Base-by-base conservation (phyloP, 2,888 invertebrate genomes). In the Mythimna pallens region DNA sequence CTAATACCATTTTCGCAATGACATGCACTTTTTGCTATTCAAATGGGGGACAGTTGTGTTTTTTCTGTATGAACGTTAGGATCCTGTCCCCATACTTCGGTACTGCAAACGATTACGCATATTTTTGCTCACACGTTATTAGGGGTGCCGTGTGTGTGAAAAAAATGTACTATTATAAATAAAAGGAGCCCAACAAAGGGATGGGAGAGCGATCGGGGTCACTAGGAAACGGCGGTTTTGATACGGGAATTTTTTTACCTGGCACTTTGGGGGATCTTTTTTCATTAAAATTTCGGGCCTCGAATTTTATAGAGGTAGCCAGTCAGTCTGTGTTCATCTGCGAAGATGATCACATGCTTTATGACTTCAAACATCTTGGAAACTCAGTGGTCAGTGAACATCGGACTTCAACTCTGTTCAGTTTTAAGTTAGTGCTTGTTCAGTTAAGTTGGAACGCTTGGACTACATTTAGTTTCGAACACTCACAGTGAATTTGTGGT, bases 151-250 rank as follows among this genome's bases (percentile, higher is more conserved):
- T 95, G 94, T 95, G 94, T 95, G 94, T 95, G 95, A 95, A 95
- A 96, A 96, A 96, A 96, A 94, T 93, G 89, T 94, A 94, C 94
- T 94, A 95, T 96, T 96, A 95, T 96, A 95, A 96, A 96, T 95
- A 95, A 95, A 92, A 94, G 94, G 89, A 93, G 88, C 89, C 86
- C 87, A 92, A 96, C 96, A 96, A 96, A 94, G 93, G 95, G 95
- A 96, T 95, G 95, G 92, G 92, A 94, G 95, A 95, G 91, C 93
- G 95, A 96, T 96, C 96, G 95, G 96, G 96, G 96, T 96, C 96
- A 96, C 95, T 96, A 96, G 95, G 94, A 96, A 96, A 96, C 94
- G 94, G 95, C 94, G 95, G 96, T 96, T 95, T 95, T 96, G 94
- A 95, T 96, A 94, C 94, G 95, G 93, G 93, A 86, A 89, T 93